Evolutionary conservation across 2,797 vertebrate genomes (phyloP).

Genomic region (Heterohyrax brucei): DNA sequence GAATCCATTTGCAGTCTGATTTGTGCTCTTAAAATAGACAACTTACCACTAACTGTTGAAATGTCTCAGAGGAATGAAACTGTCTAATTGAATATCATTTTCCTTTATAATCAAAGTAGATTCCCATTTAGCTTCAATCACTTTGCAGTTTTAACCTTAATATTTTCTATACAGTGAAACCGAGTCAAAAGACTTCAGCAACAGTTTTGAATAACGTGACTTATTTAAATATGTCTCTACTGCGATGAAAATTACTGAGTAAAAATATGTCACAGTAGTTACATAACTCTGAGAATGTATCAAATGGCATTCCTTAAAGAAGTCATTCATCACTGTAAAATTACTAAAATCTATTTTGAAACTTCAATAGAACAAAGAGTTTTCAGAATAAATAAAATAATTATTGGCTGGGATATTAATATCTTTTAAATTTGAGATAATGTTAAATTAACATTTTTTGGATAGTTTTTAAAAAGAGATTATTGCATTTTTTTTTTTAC

Average conservation of each 20-base stretch:
- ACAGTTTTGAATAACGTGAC: constrained; percentile 82
- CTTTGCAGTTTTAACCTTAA: constrained; percentile 82
- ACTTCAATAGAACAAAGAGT: constrained; percentile 54
- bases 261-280: constrained; percentile 85
- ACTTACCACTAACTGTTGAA: constrained; percentile 70
- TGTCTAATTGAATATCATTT: constrained; percentile 86
- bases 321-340: constrained; percentile 76
- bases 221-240: constrained; percentile 83
- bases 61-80: constrained; percentile 81
- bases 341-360: constrained; percentile 59
- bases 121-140: constrained; percentile 85
- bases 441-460: neutral
- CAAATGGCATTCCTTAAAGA: constrained; percentile 69
- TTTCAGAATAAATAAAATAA: constrained; percentile 70
- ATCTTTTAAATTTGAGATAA: constrained; percentile 61
- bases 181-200: constrained; percentile 84
- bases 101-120: constrained; percentile 84
- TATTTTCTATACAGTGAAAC: constrained; percentile 86
- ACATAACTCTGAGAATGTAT: constrained; percentile 76
- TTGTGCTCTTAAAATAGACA: constrained; percentile 84
- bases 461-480: constrained; percentile 32
- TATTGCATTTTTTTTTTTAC: neutral
- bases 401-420: constrained; percentile 42
- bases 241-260: constrained; percentile 84
- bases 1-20: constrained; percentile 78